Evolutionary conservation across 2,797 vertebrate genomes (phyloP).

Genomic region (Ateles fusciceps): DNA sequence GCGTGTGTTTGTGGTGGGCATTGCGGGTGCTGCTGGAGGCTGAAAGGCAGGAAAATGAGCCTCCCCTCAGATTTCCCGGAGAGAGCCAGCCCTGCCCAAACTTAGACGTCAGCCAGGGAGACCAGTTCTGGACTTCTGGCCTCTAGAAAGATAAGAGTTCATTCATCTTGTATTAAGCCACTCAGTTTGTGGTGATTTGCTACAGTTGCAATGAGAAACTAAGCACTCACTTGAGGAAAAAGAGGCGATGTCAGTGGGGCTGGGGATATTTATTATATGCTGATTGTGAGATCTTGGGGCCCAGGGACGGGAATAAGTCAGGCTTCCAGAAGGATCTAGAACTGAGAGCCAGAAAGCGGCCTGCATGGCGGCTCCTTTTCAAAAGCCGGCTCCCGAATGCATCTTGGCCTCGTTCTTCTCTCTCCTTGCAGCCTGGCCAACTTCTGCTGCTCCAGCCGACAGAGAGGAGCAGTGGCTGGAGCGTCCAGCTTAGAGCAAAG

Average conservation of each 20-base stretch:
- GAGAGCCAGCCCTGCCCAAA: not conserved
- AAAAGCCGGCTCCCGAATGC: rapidly evolving
- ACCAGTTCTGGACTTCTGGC: not conserved
- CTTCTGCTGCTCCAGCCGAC: not conserved
- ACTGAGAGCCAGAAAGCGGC: not conserved
- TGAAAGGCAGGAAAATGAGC: not conserved
- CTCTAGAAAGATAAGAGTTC: not conserved
- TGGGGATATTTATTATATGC: not conserved
- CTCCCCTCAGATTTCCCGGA: not conserved
- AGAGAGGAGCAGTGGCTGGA: not conserved
- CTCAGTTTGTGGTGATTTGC: not conserved
- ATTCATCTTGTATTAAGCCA: not conserved
- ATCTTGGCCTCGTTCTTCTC: not conserved
- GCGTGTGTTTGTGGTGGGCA: not conserved
- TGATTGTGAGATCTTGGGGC: not conserved
- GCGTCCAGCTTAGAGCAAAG: not conserved
- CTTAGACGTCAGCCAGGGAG: not conserved
- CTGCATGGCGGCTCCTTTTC: not conserved
- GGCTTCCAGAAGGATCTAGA: not conserved
- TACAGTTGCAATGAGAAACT: not conserved
- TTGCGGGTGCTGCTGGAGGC: no score
- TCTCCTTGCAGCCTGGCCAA: not conserved
- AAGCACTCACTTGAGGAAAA: not conserved
- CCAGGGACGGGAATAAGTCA: not conserved
- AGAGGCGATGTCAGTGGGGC: no score